Percentiles rank a stretch among this genome's conserved stretches.
These are phyloP conservation scores for Tragelaphus oryx DNA, from an alignment of 2,797 vertebrate genomes.

Conservation along the genomic window DNA sequence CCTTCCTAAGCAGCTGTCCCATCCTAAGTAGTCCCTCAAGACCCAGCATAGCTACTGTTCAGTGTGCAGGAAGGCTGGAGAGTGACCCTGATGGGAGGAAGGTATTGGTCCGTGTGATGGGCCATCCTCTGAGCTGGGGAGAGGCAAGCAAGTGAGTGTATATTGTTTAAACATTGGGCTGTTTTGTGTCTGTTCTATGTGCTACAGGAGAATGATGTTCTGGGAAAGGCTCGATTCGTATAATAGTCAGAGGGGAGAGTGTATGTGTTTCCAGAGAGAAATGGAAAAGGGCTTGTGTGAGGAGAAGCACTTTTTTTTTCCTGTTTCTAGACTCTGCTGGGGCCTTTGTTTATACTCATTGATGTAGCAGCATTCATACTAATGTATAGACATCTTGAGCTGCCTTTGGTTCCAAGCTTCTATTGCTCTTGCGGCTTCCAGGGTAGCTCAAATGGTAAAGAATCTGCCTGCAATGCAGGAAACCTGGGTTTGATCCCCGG, in stretches of 20 bases:
- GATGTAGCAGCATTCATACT: fast-evolving
- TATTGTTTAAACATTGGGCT: background rate
- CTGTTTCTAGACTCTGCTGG: background rate
- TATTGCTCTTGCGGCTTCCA: background rate
- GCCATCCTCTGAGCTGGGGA: background rate
- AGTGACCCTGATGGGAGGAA: fast-evolving
- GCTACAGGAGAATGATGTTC: background rate
- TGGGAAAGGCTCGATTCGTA: background rate
- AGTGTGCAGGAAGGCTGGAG: background rate
- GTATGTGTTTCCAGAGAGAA: background rate
- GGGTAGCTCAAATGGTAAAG: background rate
- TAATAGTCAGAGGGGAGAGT: background rate
- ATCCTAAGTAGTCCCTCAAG: background rate
- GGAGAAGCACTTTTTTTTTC: background rate
- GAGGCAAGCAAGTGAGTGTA: background rate
- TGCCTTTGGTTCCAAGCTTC: too few relatives aligned
- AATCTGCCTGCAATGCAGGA: background rate
- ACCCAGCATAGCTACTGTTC: background rate
- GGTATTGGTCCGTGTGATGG: fast-evolving
- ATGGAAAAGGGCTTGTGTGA: background rate
- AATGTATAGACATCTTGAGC: too few relatives aligned
- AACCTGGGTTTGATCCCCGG: background rate
- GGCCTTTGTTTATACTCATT: background rate
- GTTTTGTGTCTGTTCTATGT: background rate
- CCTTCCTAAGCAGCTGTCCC: background rate